These are phyloP conservation scores for Pogonognathellus flavescens DNA, from an alignment of 1,140 invertebrate genomes.

Conservation along the genomic window DNA sequence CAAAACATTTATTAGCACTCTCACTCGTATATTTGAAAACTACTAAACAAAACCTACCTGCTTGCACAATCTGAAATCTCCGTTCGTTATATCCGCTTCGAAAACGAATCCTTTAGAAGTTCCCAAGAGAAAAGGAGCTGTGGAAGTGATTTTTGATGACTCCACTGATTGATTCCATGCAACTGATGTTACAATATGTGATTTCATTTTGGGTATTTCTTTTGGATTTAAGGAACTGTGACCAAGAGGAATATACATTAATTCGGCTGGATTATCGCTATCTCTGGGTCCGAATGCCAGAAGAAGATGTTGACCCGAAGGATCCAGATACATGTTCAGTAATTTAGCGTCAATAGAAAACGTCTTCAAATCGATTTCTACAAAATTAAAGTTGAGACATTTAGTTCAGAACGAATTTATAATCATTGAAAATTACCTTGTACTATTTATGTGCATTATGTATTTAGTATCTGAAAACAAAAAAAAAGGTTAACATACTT, in stretches of 20 bases:
- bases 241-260: conserved; percentile 80
- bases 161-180: conserved; percentile 82
- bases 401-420: neutral
- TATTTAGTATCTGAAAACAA: too few species aligned
- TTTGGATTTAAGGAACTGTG: conserved; percentile 77
- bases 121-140: conserved; percentile 86
- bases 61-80: conserved; percentile 87
- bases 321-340: conserved; percentile 86
- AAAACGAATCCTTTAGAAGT: conserved; percentile 92
- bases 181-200: conserved; percentile 90
- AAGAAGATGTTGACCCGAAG: conserved; percentile 86
- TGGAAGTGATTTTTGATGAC: conserved; percentile 72
- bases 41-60: conserved; percentile 75
- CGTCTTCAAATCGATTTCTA: conserved; percentile 69
- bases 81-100: conserved; percentile 86
- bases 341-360: conserved; percentile 75
- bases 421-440: neutral
- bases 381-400: conserved; percentile 38
- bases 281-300: conserved; percentile 79
- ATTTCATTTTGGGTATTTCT: conserved; percentile 77
- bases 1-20: neutral
- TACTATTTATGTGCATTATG: too few species aligned
- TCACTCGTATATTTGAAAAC: too few species aligned
- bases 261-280: conserved; percentile 78
- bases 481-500: conserved; percentile 73